Evolutionary conservation across 2,113 vertebrate species (phyloP).

Genomic region (Pachyramphus minor): DNA sequence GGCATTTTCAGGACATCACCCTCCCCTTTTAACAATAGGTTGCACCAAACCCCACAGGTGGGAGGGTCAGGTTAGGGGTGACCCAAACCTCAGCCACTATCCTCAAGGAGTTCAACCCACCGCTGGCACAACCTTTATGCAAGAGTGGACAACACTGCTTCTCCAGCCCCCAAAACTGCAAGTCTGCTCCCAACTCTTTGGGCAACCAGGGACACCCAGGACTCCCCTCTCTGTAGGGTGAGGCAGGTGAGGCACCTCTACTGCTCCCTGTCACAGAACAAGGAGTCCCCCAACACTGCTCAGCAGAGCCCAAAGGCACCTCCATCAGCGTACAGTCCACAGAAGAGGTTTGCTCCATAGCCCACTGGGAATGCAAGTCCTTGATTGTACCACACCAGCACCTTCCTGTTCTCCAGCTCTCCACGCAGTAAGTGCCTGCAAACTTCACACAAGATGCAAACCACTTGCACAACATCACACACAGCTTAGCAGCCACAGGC

Average conservation of each 20-base stretch:
- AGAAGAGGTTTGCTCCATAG: background rate
- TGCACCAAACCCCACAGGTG: background rate
- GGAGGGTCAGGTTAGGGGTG: background rate
- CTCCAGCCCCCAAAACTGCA: background rate
- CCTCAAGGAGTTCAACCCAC: background rate
- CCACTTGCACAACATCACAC: background rate
- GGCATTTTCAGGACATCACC: background rate
- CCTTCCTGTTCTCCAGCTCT: background rate
- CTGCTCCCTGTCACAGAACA: background rate
- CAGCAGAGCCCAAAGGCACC: background rate
- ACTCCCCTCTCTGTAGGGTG: background rate
- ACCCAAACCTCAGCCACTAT: accelerated
- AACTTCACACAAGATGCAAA: background rate
- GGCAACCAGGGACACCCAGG: background rate
- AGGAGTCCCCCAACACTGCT: accelerated
- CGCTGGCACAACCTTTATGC: background rate
- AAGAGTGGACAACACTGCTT: background rate
- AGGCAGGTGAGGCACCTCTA: background rate
- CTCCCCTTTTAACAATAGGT: background rate
- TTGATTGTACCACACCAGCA: background rate
- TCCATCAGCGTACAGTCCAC: background rate
- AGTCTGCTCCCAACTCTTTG: background rate
- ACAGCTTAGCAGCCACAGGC: background rate
- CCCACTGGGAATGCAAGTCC: background rate
- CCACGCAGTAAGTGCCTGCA: background rate